These are phyloP conservation scores for Paramormyrops hopkinsi DNA, from an alignment of 2,797 vertebrate genomes.

Conservation along the genomic window DNA sequence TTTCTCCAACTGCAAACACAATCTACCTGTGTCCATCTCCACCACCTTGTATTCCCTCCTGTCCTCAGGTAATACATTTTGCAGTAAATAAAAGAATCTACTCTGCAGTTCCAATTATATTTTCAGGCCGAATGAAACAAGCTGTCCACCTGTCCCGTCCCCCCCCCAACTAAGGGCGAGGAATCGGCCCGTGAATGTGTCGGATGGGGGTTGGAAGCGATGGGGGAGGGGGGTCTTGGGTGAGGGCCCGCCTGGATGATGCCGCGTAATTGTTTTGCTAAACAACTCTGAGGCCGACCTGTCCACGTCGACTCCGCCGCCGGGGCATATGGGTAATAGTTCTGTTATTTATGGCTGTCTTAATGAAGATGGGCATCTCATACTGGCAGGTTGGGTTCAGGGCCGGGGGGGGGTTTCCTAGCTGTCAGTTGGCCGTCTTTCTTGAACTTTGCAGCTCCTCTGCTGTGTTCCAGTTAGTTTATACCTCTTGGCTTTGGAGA, in stretches of 20 bases:
- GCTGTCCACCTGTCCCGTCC: conserved; percentile 29
- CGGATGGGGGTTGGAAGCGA: conserved; percentile 8
- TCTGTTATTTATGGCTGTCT: conserved; percentile 23
- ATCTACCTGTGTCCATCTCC: conserved; percentile 30
- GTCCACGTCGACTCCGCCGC: neutral
- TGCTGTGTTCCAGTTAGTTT: neutral
- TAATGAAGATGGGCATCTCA: conserved; percentile 12
- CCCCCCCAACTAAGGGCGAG: conserved; percentile 23
- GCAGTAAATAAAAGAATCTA: conserved; percentile 35
- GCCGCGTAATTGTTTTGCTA: conserved; percentile 23
- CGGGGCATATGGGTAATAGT: neutral
- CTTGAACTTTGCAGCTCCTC: neutral
- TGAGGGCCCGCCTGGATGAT: conserved; percentile 20
- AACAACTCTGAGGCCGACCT: neutral
- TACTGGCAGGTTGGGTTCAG: neutral
- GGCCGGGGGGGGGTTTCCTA: neutral
- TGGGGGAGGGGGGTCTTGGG: conserved; percentile 20
- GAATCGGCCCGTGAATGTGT: conserved; percentile 29
- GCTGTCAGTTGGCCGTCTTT: neutral
- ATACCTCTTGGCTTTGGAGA: neutral
- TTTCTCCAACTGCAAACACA: conserved; percentile 37
- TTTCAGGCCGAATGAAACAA: conserved; percentile 39
- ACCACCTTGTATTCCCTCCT: conserved; percentile 32
- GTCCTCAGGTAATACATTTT: conserved; percentile 39
- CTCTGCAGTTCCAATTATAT: conserved; percentile 42